Evolutionary conservation across 2,113 vertebrate species (phyloP).

Genomic region (Rhabdomys dilectus): DNA sequence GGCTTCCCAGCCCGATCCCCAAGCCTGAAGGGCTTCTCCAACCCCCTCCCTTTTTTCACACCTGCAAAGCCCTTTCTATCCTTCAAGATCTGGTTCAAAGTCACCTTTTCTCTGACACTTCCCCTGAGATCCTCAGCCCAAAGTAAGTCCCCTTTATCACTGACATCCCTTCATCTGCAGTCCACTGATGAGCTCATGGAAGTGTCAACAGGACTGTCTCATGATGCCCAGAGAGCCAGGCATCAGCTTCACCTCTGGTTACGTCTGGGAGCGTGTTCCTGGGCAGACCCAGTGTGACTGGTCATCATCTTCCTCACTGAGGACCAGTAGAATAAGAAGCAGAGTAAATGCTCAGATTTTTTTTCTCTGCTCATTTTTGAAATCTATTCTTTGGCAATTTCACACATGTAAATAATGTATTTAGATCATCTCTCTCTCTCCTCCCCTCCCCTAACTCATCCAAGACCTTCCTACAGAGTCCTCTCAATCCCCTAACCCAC

Average conservation of each 20-base stretch:
- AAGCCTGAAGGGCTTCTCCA: background rate
- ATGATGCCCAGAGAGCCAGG: background rate
- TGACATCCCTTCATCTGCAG: background rate
- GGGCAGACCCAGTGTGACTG: background rate
- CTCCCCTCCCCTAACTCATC: background rate
- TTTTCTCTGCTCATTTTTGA: background rate
- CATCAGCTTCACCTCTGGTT: background rate
- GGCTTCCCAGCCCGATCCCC: background rate
- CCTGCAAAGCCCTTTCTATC: constrained; percentile 42
- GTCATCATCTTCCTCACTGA: background rate
- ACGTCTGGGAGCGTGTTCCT: background rate
- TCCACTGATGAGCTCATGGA: background rate
- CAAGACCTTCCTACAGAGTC: background rate
- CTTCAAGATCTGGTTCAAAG: constrained; percentile 75
- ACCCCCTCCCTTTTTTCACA: background rate
- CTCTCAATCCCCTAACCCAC: background rate
- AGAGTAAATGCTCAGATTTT: too few relatives aligned
- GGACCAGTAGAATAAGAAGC: background rate
- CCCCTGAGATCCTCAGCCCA: constrained; percentile 40
- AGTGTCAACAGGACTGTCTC: background rate
- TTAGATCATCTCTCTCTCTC: background rate
- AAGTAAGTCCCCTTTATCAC: constrained; percentile 6
- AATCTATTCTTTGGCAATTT: background rate
- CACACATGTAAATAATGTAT: background rate
- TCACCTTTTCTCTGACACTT: constrained; percentile 73